Conservation (phyloP, 2,113 vertebrate genomes). For the Myxocyprinus asiaticus region DNA sequence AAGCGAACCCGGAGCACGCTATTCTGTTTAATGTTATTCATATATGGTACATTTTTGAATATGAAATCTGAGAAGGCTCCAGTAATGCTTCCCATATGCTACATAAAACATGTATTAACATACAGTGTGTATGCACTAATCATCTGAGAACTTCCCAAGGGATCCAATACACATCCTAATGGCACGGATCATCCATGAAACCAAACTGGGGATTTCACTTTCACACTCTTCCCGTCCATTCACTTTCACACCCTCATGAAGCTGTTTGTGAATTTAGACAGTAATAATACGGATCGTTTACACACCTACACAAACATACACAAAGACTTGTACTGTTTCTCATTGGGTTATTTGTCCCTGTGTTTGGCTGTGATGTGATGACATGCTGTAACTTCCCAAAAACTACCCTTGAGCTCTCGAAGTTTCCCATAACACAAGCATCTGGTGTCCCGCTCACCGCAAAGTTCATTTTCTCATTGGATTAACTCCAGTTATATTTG, state of each 20-base stretch:
- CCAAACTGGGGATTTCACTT: too few species aligned
- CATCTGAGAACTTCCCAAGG: slow-evolving; percentile 40
- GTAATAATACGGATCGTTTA: neutral
- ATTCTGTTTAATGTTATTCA: neutral
- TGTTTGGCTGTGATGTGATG: neutral
- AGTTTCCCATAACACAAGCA: slow-evolving; percentile 24
- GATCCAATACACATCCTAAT: slow-evolving; percentile 45
- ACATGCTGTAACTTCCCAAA: slow-evolving; percentile 9
- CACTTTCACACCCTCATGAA: neutral
- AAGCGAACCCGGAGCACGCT: too few species aligned
- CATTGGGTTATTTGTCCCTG: slow-evolving; percentile 7
- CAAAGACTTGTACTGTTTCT: neutral
- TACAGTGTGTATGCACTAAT: neutral
- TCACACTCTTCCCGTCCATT: neutral
- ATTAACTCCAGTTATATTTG: neutral
- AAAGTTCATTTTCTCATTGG: slow-evolving; percentile 1
- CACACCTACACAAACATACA: neutral
- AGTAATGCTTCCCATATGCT: neutral
- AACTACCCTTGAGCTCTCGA: neutral
- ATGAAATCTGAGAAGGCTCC: neutral
- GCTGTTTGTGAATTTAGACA: neutral
- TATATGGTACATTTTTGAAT: neutral
- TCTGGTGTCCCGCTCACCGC: neutral
- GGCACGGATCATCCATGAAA: neutral
- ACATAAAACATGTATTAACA: neutral